These are phyloP conservation scores for Burhinus bistriatus DNA, from an alignment of 2,113 vertebrate genomes.

Conservation along the genomic window DNA sequence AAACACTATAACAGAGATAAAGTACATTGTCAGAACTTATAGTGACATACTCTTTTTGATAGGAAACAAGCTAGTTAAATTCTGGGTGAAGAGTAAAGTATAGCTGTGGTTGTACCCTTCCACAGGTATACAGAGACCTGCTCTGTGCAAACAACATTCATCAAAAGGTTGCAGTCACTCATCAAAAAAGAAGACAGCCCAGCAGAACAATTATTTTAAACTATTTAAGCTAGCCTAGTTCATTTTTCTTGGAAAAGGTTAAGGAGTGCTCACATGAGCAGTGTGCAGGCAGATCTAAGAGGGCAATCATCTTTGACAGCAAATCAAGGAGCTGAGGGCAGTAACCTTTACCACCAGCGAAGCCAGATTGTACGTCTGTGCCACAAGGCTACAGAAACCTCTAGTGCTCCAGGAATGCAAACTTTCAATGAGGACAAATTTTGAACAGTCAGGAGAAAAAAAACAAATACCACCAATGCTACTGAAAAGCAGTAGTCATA, in stretches of 20 bases:
- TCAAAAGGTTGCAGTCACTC: background rate
- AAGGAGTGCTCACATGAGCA: background rate
- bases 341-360: conserved; percentile 42
- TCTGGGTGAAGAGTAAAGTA: background rate
- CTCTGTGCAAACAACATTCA: background rate
- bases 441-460: background rate
- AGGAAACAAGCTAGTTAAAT: background rate
- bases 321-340: background rate
- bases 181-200: background rate
- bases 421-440: background rate
- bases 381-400: background rate
- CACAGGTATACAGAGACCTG: background rate
- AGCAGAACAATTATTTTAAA: conserved; percentile 5
- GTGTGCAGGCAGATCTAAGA: background rate
- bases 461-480: background rate
- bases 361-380: background rate
- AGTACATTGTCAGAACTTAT: background rate
- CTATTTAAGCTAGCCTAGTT: background rate
- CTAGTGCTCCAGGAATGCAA: background rate
- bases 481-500: background rate
- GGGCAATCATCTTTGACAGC: background rate
- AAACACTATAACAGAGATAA: background rate
- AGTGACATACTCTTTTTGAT: background rate
- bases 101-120: background rate
- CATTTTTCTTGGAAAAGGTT: conserved; percentile 17